These are phyloP conservation scores for Coelopa frigida DNA, from an alignment of 1,140 invertebrate species.

Conservation along the genomic window DNA sequence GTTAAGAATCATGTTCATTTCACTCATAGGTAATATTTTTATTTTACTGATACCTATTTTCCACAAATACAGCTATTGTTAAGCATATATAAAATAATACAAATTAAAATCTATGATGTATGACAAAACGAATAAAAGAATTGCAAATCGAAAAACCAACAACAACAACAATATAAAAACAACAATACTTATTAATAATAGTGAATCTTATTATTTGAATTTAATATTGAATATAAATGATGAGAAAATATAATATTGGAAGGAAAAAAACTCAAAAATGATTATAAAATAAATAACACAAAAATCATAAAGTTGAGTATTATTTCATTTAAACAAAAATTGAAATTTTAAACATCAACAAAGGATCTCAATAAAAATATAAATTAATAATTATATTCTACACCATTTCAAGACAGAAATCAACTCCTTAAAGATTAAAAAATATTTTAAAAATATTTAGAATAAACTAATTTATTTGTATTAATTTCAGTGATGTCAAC, in stretches of 20 bases:
- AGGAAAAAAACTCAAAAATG: conserved; percentile 4
- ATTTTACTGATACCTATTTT: too few relatives aligned
- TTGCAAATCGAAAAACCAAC: background rate
- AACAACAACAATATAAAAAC: conserved; percentile 2
- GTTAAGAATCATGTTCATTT: too few relatives aligned
- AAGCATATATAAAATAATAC: background rate
- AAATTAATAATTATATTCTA: too few relatives aligned
- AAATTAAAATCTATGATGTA: background rate
- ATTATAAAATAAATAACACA: conserved; percentile 1
- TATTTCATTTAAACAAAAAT: conserved; percentile 7
- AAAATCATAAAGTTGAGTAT: conserved; percentile 3
- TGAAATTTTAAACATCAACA: too few relatives aligned
- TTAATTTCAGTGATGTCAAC: background rate
- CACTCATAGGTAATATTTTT: too few relatives aligned
- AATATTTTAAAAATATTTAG: too few relatives aligned
- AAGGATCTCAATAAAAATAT: too few relatives aligned
- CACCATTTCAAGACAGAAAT: too few relatives aligned
- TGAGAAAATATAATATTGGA: conserved; percentile 6
- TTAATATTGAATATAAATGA: conserved; percentile 5
- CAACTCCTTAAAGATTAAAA: too few relatives aligned
- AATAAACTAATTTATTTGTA: too few relatives aligned
- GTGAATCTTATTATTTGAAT: too few relatives aligned
- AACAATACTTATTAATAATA: background rate
- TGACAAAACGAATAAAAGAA: background rate
- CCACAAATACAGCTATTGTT: background rate